Evolutionary conservation across 2,113 vertebrate genomes (phyloP), one percentile per base, ranked within the genome.

Genomic region (Hystrix brachyura): DNA sequence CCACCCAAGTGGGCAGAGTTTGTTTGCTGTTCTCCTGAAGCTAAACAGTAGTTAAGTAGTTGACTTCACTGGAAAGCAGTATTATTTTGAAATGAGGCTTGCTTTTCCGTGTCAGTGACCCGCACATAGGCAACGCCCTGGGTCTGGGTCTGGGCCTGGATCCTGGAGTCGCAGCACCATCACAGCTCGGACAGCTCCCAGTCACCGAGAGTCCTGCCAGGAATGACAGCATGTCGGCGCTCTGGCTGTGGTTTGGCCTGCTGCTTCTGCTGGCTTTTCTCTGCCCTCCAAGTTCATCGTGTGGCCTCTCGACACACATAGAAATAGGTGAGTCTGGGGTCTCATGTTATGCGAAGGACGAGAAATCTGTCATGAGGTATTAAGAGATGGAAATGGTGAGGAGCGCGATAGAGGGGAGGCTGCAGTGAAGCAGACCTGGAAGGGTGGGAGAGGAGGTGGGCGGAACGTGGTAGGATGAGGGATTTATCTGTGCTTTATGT

Each of bases 271-370:
- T 98, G 3, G 93, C 11, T 29, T 14, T 18, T 43, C 76, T 98
- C 81, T 98, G 95, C n/a, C 94, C 93, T 4, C 74, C 57, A 32
- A 89, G 95, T 34, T 82, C 92, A 3, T n/a, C 97, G 0, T 96
- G 98, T 74, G 99, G 99, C 69, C 89, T 99, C 92, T 99, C 98
- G 79, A 99, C 99, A 12, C 99, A 99, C 11, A 48, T 99, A 92
- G 99, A 99, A 98, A 99, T 99, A 98, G 99, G 99, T 99, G 97
- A 98, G 98, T 89, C 8, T 2, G 4, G 27, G 3, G 7, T 5
- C 34, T 25, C 27, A 38, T 8, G 48, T 46, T 62, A 8, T 4
- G 32, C 21, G 32, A 11, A 19, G 78, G 34, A 19, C 34, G 46
- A 5, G 7, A 7, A 21, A 81, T 55, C 46, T 69, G 10, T 60